Evolutionary conservation across 1,140 invertebrate genomes (phyloP).

Genomic region (Micrasema longulum): DNA sequence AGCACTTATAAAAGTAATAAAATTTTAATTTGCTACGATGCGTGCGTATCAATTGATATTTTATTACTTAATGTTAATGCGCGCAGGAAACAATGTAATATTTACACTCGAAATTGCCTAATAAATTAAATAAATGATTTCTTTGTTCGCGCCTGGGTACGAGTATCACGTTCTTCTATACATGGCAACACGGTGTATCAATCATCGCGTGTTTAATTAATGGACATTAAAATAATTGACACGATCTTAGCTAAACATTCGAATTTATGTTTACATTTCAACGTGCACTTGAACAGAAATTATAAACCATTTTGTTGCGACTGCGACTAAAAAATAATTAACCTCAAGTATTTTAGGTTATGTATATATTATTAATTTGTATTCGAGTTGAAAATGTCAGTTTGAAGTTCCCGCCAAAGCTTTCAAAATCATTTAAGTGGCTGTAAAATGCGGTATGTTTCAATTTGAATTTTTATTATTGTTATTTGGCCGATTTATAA

Average conservation of each 20-base stretch:
- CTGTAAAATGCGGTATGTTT: not conserved
- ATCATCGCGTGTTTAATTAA: not conserved
- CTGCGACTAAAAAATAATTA: not conserved
- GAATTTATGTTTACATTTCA: conserved; percentile 1
- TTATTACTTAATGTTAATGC: not conserved
- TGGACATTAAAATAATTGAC: conserved; percentile 4
- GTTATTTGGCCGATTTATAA: too few species aligned
- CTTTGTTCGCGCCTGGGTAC: not conserved
- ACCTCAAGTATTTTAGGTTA: too few species aligned
- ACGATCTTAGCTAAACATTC: not conserved
- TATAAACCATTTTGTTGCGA: conserved; percentile 4
- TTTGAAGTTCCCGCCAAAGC: conserved; percentile 24
- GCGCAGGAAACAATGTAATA: conserved; percentile 1
- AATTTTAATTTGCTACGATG: too few species aligned
- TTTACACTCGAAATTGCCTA: not conserved
- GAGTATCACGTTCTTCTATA: not conserved
- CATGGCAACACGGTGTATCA: not conserved
- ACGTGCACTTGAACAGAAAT: conserved; percentile 7
- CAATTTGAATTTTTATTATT: too few species aligned
- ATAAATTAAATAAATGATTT: conserved; percentile 9
- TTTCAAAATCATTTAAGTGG: not conserved
- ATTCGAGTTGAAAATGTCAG: not conserved
- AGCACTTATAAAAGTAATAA: too few species aligned
- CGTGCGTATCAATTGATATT: too few species aligned
- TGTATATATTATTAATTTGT: too few species aligned